Evolutionary conservation across 2,113 vertebrate species (phyloP), one percentile per base, ranked within the genome.

Genomic region (Anolis carolinensis): DNA sequence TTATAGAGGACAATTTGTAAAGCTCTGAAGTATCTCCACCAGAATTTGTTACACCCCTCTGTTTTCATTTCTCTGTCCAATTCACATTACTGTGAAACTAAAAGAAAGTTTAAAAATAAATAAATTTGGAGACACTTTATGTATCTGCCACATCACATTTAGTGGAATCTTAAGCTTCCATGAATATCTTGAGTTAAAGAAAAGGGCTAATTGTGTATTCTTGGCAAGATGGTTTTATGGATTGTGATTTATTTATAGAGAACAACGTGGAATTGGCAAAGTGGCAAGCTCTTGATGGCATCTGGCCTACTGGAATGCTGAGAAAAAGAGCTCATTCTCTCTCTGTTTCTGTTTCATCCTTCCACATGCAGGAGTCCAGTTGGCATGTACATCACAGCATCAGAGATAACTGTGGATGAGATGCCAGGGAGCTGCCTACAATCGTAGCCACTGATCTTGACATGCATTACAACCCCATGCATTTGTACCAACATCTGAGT

Each of bases 161-260:
- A 70, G 39, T 48, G 48, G 59, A 32, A 39, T 73, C 81, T 52
- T 83, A 30, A 73, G 34, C 36, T 72, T 73, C 81, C 70, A 5
- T 73, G 30, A 34, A 72, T 68, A 67, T 81, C 25, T 67, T 81
- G 67, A 68, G 79, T 81, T 70, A 81, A 68, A 70, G 79, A n/a
- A 81, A 82, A 82, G 30, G 67, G 34, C 48, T 52, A 83, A 73
- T 62, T 59, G 81, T 59, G 68, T 62, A 73, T 83, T 83, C 70
- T 73, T 73, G 70, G 81, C 70, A 83, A 62, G 52, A 34, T n/a
- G 59, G 81, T 39, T 59, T 27, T 52, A 39, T 79, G 59, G 39
- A 65, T 36, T 55, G 63, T 81, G 65, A 52, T 62, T 34, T 59
- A 73, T 83, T 73, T 83, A 72, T 73, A 82, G 65, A 18, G 55